Evolutionary conservation across 1,140 invertebrate genomes (phyloP).

Genomic region (Ylistrum balloti): DNA sequence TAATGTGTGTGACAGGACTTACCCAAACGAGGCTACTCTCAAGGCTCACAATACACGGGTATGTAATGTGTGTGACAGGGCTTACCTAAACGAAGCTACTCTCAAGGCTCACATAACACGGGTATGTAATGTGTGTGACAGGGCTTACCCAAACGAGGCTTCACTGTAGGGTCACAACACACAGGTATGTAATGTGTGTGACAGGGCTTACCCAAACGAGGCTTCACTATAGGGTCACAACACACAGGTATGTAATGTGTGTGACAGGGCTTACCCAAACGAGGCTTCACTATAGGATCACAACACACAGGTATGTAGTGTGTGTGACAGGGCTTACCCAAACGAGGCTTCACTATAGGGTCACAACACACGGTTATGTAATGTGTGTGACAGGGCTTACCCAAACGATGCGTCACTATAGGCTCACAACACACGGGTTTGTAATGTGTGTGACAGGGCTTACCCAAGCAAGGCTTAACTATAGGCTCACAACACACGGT

Average conservation of each 20-base stretch:
- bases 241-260: slow-evolving; percentile 91
- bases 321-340: slow-evolving; percentile 95
- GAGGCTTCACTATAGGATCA: slow-evolving; percentile 96
- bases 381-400: slow-evolving; percentile 92
- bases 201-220: slow-evolving; percentile 93
- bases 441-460: slow-evolving; percentile 90
- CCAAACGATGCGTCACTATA: slow-evolving; percentile 96
- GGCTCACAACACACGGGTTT: slow-evolving; percentile 98
- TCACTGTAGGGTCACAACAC: slow-evolving; percentile 96
- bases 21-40: slow-evolving; percentile 94
- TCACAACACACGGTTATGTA: slow-evolving; percentile 96
- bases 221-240: slow-evolving; percentile 96
- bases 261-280: slow-evolving; percentile 93
- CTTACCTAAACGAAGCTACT: slow-evolving; percentile 97
- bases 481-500: slow-evolving; percentile 95
- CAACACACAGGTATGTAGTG: slow-evolving; percentile 93
- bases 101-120: slow-evolving; percentile 97
- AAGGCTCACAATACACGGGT: slow-evolving; percentile 98
- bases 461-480: slow-evolving; percentile 97
- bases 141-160: slow-evolving; percentile 84
- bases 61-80: slow-evolving; percentile 90
- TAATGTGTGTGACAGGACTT: slow-evolving; percentile 88
- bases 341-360: slow-evolving; percentile 96
- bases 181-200: slow-evolving; percentile 91
- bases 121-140: slow-evolving; percentile 91